A percentile compares a stretch with the other conserved stretches of the same genome.
These are phyloP conservation scores for Upupa epops DNA, from an alignment of 2,113 vertebrate species.

Conservation along the genomic window DNA sequence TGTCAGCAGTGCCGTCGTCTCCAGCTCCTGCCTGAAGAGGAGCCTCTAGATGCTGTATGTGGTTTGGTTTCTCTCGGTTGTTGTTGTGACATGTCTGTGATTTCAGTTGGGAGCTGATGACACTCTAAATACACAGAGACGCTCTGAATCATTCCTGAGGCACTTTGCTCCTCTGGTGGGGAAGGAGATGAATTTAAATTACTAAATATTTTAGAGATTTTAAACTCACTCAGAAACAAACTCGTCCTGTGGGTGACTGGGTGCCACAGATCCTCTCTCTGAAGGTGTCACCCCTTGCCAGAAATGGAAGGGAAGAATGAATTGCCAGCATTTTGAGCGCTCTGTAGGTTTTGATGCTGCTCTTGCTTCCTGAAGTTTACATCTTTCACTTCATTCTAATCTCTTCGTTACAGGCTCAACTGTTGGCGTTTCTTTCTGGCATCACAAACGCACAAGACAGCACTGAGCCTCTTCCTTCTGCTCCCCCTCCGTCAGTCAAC, in stretches of 20 bases:
- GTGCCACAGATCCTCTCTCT: neutral
- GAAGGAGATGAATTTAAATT: neutral
- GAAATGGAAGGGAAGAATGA: neutral
- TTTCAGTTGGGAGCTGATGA: neutral
- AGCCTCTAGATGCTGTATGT: constrained; percentile 83
- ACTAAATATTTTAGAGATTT: neutral
- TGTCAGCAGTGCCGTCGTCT: constrained; percentile 76
- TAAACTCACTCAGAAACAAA: neutral
- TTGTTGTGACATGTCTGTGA: neutral
- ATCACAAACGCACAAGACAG: constrained; percentile 26
- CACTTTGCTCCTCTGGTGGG: neutral
- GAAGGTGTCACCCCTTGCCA: neutral
- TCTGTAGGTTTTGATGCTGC: neutral
- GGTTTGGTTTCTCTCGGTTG: neutral
- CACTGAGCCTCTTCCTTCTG: neutral
- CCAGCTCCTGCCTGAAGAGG: constrained; percentile 69
- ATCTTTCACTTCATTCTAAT: neutral
- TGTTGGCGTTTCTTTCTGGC: constrained; percentile 85
- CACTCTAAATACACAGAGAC: neutral
- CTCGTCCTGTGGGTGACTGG: neutral
- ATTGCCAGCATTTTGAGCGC: neutral
- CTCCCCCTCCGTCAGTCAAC: constrained; percentile 66
- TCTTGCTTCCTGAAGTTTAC: neutral
- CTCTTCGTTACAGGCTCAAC: constrained; percentile 74
- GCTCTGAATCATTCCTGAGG: neutral